Evolutionary conservation across 2,113 vertebrate species (phyloP).

Genomic region (Psittacus erithacus): DNA sequence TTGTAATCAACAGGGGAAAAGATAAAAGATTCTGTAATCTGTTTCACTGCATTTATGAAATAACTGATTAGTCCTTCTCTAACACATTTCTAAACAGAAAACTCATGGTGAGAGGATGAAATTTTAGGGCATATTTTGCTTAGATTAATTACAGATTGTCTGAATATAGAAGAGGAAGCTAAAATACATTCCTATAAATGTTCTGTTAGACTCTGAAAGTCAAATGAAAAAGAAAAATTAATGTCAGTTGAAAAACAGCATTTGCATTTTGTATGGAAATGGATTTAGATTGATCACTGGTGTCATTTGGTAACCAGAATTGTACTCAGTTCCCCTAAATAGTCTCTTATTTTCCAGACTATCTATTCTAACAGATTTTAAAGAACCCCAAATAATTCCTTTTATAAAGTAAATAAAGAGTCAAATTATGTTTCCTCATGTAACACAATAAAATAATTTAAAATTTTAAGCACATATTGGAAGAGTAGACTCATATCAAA

Average conservation of each 20-base stretch:
- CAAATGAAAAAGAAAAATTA: constrained; percentile 13
- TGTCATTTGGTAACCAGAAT: constrained; percentile 8
- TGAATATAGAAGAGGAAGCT: neutral
- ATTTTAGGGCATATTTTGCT: neutral
- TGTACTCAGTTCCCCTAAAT: neutral
- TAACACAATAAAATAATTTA: neutral
- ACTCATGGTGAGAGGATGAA: neutral
- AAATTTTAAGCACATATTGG: neutral
- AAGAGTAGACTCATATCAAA: neutral
- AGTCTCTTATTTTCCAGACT: neutral
- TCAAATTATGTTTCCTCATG: neutral
- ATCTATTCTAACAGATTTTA: neutral
- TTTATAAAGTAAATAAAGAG: neutral
- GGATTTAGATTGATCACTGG: neutral
- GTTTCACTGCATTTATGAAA: neutral
- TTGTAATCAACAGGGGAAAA: neutral
- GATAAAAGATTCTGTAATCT: neutral
- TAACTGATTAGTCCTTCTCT: constrained; percentile 19
- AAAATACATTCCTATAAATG: constrained; percentile 20
- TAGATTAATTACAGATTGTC: constrained; percentile 15
- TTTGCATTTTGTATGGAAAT: neutral
- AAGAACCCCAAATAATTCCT: neutral
- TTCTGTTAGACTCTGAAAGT: constrained; percentile 26
- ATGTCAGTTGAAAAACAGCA: neutral
- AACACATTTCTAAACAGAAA: constrained; percentile 1